Evolutionary conservation across 2,888 invertebrate genomes (phyloP), one percentile per base, ranked within the genome.

Genomic region (Heliconius hortense): DNA sequence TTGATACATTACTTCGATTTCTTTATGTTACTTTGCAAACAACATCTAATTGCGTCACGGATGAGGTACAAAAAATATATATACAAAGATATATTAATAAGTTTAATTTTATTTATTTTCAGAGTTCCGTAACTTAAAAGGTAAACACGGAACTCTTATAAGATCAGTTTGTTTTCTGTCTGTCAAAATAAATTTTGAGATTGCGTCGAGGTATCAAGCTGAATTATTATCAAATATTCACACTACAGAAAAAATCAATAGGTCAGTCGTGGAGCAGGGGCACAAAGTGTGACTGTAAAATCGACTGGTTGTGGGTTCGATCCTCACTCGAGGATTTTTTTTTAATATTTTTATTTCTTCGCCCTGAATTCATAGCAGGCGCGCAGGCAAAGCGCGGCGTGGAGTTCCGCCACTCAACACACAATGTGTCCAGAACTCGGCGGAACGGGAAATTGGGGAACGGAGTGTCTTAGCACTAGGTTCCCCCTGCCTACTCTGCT

Each of bases 401-500:
- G n/a, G n/a, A n/a, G n/a, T n/a, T n/a, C n/a, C n/a, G n/a, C n/a
- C n/a, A n/a, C n/a, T 39, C 39, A 2, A 7, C 39, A 39, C 39
- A 4, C 39, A 39, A 39, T 39, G 39, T 4, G 3, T 39, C 39
- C 26, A 26, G 10, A 39, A 39, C 4, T 48, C 48, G 48, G 53
- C 21, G 53, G 21, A 53, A 18, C 21, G 53, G n/a, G n/a, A n/a
- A n/a, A n/a, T n/a, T 4, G 53, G 18, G 18, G 39, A 53, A 18
- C 21, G 53, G 21, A 21, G 21, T 53, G 53, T 18, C 21, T 53
- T 59, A n/a, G 5, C n/a, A n/a, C n/a, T 53, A 28, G 69, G 28
- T 74, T 62, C 28, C 8, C 10, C 31, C 69, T 59, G 59, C n/a
- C 59, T n/a, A n/a, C 59, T 24, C 59, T 59, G n/a, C 24, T 24